Percentiles rank a stretch among this genome's conserved stretches.
phyloP scores from a whole-genome alignment of 2,797 vertebrate species.

The Brachyalestes nurse region DNA sequence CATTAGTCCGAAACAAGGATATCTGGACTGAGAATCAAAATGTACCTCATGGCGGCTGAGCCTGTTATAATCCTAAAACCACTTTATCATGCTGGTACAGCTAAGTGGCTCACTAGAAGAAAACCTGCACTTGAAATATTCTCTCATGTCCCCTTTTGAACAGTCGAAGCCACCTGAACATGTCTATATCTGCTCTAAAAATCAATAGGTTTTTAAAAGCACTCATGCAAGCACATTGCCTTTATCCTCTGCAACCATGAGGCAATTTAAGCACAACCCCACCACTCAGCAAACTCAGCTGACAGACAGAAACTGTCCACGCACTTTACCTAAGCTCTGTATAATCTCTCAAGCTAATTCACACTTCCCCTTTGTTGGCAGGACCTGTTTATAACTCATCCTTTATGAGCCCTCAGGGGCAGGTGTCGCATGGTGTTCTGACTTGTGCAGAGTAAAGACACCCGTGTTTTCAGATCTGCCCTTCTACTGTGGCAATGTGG shows the following conservation, averaged over 20 bases:
- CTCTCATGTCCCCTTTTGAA: too few relatives aligned
- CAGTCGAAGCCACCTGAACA: not conserved
- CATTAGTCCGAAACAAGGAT: not conserved
- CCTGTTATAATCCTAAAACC: not conserved
- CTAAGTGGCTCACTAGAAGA: not conserved
- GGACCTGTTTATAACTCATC: constrained; percentile 37
- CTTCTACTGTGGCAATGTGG: not conserved
- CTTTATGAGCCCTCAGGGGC: constrained; percentile 66
- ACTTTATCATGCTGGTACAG: not conserved
- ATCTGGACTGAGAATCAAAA: not conserved
- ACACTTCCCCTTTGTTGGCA: constrained; percentile 60
- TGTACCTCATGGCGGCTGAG: not conserved
- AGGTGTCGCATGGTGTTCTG: constrained; percentile 35
- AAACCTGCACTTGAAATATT: not conserved
- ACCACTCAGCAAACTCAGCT: not conserved
- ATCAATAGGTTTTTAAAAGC: not conserved
- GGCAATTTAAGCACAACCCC: not conserved
- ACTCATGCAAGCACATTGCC: not conserved
- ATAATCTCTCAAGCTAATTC: constrained; percentile 31
- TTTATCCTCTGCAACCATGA: not conserved
- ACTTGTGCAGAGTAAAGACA: not conserved
- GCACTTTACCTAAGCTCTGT: constrained; percentile 33
- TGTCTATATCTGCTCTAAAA: not conserved
- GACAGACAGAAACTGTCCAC: not conserved
- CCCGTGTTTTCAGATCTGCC: constrained; percentile 4